Conservation (phyloP, 2,888 invertebrate genomes). For the Caenorhabditis drosophilae region DNA sequence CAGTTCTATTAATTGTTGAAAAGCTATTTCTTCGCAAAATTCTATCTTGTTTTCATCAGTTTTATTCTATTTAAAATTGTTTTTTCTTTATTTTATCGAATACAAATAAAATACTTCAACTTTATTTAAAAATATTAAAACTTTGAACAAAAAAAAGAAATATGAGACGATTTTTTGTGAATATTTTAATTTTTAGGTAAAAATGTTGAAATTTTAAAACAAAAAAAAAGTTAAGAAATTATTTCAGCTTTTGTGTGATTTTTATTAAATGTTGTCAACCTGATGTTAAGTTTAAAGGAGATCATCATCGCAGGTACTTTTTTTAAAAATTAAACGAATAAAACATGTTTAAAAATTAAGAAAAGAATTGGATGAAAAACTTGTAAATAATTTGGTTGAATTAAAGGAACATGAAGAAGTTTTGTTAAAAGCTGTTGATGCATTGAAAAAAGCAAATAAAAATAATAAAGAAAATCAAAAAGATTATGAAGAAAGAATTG, state of each 20-base stretch:
- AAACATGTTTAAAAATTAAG: conserved; percentile 5
- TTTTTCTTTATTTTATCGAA: neutral
- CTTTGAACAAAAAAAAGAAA: no score
- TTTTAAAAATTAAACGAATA: conserved; percentile 1
- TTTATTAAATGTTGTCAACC: conserved; percentile 9
- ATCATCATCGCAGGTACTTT: conserved; percentile 31
- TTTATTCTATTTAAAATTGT: neutral
- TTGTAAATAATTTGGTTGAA: conserved; percentile 24
- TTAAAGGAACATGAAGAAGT: conserved; percentile 33
- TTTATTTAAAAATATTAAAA: no score
- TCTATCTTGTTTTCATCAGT: neutral
- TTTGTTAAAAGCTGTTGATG: conserved; percentile 32
- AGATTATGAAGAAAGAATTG: conserved; percentile 29
- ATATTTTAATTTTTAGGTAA: no score
- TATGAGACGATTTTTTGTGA: no score
- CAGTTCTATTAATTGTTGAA: neutral
- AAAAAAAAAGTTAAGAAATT: no score
- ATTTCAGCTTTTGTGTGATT: neutral
- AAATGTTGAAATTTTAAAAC: no score
- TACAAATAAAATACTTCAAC: no score
- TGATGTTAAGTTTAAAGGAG: conserved; percentile 37
- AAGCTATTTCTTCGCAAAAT: neutral
- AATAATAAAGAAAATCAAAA: conserved; percentile 22
- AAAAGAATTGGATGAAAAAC: conserved; percentile 37
- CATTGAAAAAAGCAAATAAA: conserved; percentile 28